Evolutionary conservation across 1,140 invertebrate genomes (phyloP).

Genomic region (Ceratosolen fusciceps): DNA sequence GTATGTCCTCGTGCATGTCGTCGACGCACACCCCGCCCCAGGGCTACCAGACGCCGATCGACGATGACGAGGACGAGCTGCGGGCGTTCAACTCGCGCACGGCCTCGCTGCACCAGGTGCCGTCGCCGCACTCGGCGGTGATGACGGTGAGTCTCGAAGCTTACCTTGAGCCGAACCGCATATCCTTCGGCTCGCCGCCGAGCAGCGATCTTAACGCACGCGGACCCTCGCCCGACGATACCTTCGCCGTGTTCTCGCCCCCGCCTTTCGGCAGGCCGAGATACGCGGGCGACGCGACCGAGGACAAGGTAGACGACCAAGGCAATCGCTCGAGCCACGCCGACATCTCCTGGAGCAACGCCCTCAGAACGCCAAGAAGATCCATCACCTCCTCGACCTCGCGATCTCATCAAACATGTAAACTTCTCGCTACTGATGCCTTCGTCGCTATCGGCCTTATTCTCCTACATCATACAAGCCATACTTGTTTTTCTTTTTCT

Average conservation of each 20-base stretch:
- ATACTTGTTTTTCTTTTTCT: slow-evolving; percentile 41
- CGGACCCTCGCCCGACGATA: slow-evolving; percentile 81
- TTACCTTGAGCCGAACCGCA: slow-evolving; percentile 85
- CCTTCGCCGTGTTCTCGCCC: slow-evolving; percentile 87
- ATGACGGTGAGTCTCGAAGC: slow-evolving; percentile 87
- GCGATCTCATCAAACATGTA: slow-evolving; percentile 88
- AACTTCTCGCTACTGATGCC: slow-evolving; percentile 55
- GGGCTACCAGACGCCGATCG: slow-evolving; percentile 78
- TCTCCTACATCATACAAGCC: slow-evolving; percentile 45
- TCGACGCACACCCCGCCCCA: slow-evolving; percentile 73
- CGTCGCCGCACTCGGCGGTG: slow-evolving; percentile 87
- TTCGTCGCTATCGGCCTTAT: no score
- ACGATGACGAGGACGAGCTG: slow-evolving; percentile 69
- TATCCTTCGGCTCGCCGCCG: slow-evolving; percentile 84
- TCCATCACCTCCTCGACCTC: slow-evolving; percentile 81
- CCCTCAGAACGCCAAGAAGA: slow-evolving; percentile 73
- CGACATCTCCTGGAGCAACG: slow-evolving; percentile 74
- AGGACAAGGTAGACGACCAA: slow-evolving; percentile 52
- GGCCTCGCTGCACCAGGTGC: slow-evolving; percentile 74
- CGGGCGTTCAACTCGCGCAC: slow-evolving; percentile 72
- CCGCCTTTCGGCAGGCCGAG: slow-evolving; percentile 74
- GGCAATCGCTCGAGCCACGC: slow-evolving; percentile 68
- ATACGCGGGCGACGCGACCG: background rate
- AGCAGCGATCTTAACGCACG: slow-evolving; percentile 79
- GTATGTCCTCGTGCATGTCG: slow-evolving; percentile 75